These are phyloP conservation scores for Pocillopora meandrina DNA, from an alignment of 92 coral and sea anemone species.

Conservation along the genomic window DNA sequence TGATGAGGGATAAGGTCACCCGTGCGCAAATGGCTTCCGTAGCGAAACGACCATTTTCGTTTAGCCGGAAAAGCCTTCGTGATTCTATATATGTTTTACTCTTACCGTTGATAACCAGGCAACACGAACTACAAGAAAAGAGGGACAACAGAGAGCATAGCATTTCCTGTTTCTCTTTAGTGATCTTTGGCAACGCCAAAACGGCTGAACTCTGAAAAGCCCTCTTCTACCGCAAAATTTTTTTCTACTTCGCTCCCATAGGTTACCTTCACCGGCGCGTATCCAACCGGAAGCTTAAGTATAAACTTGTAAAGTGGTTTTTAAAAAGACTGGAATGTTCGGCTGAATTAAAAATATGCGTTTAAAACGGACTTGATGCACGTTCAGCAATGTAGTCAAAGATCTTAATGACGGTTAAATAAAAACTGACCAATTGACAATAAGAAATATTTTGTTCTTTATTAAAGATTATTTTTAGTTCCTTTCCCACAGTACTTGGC, in stretches of 20 bases:
- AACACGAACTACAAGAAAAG: neutral
- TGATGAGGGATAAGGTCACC: no score
- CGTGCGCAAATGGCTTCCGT: no score
- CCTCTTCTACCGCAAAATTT: neutral
- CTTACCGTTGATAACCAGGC: neutral
- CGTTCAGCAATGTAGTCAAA: no score
- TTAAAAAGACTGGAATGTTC: neutral
- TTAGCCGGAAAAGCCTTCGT: neutral
- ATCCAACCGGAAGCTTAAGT: conserved; percentile 15
- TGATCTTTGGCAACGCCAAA: neutral
- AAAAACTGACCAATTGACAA: no score
- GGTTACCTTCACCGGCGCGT: neutral
- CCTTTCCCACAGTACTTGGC: neutral
- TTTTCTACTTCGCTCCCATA: neutral
- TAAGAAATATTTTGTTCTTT: no score
- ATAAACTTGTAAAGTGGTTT: neutral
- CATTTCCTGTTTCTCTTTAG: neutral
- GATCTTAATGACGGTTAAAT: no score
- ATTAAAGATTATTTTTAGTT: neutral
- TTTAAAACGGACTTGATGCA: no score
- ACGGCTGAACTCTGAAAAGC: neutral
- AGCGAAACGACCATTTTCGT: no score
- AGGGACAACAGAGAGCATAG: neutral
- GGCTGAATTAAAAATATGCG: neutral
- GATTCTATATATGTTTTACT: neutral